phyloP scores from a whole-genome alignment of 1,140 invertebrate genomes.

The Aphidius gifuensis region DNA sequence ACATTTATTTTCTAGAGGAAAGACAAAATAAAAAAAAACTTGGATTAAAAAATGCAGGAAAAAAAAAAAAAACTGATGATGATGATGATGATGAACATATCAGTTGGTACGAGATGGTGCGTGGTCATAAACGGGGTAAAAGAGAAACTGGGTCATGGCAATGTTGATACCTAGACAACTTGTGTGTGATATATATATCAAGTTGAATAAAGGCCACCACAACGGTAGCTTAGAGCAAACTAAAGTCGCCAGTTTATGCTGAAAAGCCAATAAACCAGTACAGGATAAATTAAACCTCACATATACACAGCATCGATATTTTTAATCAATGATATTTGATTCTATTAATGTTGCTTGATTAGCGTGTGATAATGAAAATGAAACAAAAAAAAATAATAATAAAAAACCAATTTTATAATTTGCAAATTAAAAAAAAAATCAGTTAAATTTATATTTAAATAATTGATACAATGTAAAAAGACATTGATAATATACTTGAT shows the following conservation, averaged over 20 bases:
- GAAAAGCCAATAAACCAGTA: too few relatives aligned
- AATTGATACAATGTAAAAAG: too few relatives aligned
- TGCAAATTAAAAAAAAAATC: background rate
- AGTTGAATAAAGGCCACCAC: too few relatives aligned
- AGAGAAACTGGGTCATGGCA: conserved; percentile 23
- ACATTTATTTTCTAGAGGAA: background rate
- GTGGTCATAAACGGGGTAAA: conserved; percentile 17
- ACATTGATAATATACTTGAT: too few relatives aligned
- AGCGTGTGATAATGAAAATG: background rate
- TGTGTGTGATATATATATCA: too few relatives aligned
- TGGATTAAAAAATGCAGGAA: conserved; percentile 1
- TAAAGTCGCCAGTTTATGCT: too few relatives aligned
- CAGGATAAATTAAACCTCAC: too few relatives aligned
- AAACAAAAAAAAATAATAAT: conserved; percentile 1
- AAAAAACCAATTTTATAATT: background rate
- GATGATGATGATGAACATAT: background rate
- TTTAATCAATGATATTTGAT: background rate
- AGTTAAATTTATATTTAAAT: background rate
- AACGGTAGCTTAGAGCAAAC: too few relatives aligned
- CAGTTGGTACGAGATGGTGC: too few relatives aligned
- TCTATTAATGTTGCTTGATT: background rate
- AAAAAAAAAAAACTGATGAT: background rate
- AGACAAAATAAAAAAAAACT: conserved; percentile 7
- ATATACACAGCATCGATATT: too few relatives aligned
- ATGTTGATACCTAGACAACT: conserved; percentile 19